These are phyloP conservation scores for Cephalotes varians DNA, from an alignment of 2,888 invertebrate species.

Conservation along the genomic window DNA sequence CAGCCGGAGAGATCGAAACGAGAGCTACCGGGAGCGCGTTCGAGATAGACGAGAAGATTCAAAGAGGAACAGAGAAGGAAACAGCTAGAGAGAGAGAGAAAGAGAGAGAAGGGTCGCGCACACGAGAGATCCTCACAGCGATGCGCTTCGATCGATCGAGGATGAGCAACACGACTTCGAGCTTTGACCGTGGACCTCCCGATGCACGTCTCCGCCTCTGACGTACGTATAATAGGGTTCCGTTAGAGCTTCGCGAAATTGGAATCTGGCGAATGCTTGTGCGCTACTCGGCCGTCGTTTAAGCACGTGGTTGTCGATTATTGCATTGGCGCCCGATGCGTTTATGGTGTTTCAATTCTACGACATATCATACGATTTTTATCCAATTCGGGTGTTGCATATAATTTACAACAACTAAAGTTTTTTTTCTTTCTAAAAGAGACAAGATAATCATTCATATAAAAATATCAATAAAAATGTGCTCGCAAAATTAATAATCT, in stretches of 20 bases:
- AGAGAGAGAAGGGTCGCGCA: constrained; percentile 18
- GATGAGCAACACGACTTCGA: constrained; percentile 61
- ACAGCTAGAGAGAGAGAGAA: constrained; percentile 3
- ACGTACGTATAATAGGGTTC: constrained; percentile 72
- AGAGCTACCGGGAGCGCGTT: constrained; percentile 60
- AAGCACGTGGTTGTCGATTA: constrained; percentile 60
- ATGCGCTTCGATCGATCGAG: constrained; percentile 66
- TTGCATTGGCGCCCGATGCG: constrained; percentile 42
- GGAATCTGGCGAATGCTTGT: constrained; percentile 72
- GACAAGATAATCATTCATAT: not conserved
- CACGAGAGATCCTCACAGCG: constrained; percentile 56
- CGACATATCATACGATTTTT: constrained; percentile 1
- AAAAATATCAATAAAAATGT: not conserved
- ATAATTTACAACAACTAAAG: not conserved
- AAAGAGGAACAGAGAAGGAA: constrained; percentile 42
- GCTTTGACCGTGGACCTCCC: constrained; percentile 68
- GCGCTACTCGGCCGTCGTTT: constrained; percentile 49
- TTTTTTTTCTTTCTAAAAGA: not conserved
- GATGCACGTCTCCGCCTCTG: constrained; percentile 65
- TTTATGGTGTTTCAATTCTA: not conserved
- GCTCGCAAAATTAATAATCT: not conserved
- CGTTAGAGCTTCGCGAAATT: constrained; percentile 71
- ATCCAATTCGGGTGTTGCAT: not conserved
- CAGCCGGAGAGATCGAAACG: constrained; percentile 60
- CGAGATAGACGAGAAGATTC: constrained; percentile 49